Conservation (phyloP, 2,113 vertebrate genomes). For the Puffinus mauretanicus region DNA sequence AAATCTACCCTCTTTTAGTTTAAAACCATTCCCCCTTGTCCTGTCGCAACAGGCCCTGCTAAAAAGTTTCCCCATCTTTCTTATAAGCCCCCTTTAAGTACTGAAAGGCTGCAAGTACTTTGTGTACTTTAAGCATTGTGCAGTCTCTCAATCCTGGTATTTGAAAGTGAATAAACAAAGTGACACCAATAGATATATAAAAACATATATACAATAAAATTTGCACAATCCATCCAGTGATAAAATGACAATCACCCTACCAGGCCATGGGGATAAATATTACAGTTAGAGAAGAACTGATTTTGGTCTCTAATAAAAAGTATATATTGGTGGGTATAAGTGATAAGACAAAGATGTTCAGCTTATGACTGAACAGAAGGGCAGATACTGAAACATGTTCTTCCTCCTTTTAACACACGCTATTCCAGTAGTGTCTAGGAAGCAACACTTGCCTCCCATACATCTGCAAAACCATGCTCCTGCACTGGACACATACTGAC, state of each 20-base stretch:
- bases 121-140: neutral
- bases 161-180: neutral
- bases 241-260: neutral
- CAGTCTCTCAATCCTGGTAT: neutral
- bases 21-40: no score
- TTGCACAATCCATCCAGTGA: neutral
- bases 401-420: neutral
- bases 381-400: neutral
- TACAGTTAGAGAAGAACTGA: neutral
- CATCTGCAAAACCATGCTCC: neutral
- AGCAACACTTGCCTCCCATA: neutral
- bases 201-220: neutral
- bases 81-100: no score
- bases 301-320: neutral
- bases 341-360: neutral
- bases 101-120: no score
- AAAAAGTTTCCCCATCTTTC: no score
- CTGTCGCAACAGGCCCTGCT: no score
- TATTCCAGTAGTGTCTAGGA: neutral
- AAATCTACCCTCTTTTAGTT: no score
- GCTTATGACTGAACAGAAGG: neutral
- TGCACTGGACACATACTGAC: neutral
- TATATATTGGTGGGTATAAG: neutral
- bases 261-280: neutral
- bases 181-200: neutral